phyloP scores from a whole-genome alignment of 2,797 vertebrate genomes.

The Macroramphosus scolopax region DNA sequence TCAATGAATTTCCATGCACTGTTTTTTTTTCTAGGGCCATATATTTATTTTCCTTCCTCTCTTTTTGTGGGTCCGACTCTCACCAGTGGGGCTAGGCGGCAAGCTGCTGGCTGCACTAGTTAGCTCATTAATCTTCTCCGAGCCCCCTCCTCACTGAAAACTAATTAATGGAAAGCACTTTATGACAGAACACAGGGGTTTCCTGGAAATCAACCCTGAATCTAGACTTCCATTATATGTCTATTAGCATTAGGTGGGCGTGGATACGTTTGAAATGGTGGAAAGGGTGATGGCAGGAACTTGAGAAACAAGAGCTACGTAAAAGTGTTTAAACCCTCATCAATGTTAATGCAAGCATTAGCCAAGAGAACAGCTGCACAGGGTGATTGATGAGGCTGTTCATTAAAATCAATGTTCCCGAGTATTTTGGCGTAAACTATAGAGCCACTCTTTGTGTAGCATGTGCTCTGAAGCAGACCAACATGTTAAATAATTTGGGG shows the following conservation, averaged over 20 bases:
- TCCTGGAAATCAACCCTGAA: constrained; percentile 76
- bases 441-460: background rate
- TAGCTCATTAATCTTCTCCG: constrained; percentile 63
- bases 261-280: constrained; percentile 33
- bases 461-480: background rate
- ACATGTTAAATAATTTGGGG: background rate
- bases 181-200: constrained; percentile 69
- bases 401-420: constrained; percentile 2
- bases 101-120: constrained; percentile 42
- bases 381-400: constrained; percentile 12
- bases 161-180: constrained; percentile 76
- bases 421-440: background rate
- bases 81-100: constrained; percentile 37
- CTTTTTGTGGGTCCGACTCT: constrained; percentile 41
- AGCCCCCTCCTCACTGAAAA: constrained; percentile 51
- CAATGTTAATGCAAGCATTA: constrained; percentile 30
- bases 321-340: constrained; percentile 37
- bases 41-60: constrained; percentile 66
- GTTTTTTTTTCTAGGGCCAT: constrained; percentile 34
- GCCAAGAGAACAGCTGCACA: constrained; percentile 11
- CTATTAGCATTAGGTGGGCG: constrained; percentile 54
- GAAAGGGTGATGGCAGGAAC: too few species aligned
- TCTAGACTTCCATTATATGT: constrained; percentile 62
- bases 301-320: constrained; percentile 17
- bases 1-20: constrained; percentile 50